Percentiles rank a stretch among this genome's conserved stretches.
phyloP scores from a whole-genome alignment of 2,888 invertebrate species.

The Melinaea marsaeus region DNA sequence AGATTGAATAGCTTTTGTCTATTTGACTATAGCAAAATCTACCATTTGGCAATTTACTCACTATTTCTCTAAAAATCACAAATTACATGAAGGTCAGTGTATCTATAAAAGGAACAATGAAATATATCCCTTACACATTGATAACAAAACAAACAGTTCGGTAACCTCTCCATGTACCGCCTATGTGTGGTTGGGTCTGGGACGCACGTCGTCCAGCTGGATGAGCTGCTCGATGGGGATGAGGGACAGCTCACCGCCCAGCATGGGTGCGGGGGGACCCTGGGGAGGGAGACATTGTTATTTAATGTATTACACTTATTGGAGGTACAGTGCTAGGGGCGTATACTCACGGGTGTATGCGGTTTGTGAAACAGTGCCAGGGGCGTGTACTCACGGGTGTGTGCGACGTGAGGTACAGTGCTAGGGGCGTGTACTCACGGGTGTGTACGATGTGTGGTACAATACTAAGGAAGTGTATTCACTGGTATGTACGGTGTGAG shows the following conservation, averaged over 20 bases:
- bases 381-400: too few relatives aligned
- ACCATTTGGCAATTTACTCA: too few relatives aligned
- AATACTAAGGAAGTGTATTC: too few relatives aligned
- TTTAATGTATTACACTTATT: background rate
- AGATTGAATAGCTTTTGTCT: too few relatives aligned
- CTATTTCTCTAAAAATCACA: background rate
- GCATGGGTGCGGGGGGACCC: conserved; percentile 81
- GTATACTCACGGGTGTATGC: too few relatives aligned
- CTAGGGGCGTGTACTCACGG: too few relatives aligned
- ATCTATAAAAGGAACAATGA: background rate
- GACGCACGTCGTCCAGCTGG: conserved; percentile 82
- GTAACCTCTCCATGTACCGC: background rate
- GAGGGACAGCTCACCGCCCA: conserved; percentile 89
- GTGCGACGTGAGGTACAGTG: too few relatives aligned
- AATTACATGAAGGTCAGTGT: background rate
- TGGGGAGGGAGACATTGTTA: conserved; percentile 37
- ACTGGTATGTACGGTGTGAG: too few relatives aligned
- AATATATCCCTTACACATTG: background rate
- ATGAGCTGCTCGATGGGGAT: conserved; percentile 91
- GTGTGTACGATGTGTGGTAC: too few relatives aligned
- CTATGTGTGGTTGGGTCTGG: conserved; percentile 37
- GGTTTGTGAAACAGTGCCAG: too few relatives aligned
- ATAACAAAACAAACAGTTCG: background rate
- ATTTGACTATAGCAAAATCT: too few relatives aligned
- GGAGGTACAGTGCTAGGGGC: too few relatives aligned